Base-by-base conservation (phyloP, 1,140 invertebrate species). In the Rhopalosiphum maidis region DNA sequence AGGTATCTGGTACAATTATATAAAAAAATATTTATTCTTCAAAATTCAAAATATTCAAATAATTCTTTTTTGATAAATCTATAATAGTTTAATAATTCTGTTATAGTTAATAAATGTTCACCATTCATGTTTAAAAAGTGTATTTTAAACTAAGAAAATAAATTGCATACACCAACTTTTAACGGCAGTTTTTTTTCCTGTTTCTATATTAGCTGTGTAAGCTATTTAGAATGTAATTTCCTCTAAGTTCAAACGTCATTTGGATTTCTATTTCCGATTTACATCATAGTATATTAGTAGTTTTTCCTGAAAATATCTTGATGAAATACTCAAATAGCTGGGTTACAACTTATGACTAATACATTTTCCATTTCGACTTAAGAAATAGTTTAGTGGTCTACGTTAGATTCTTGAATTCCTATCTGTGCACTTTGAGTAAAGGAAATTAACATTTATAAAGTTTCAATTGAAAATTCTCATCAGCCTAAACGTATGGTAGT, bases 231-330 rank as follows among this genome's bases (percentile, higher is more conserved):
- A 6, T 30, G 37, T 55, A 90, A 90, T 68, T 90, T 90, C 89
- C 89, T 90, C n/a, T 43, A n/a, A 41, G 89, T 60, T 90, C 37
- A 43, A n/a, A 68, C 15, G 25, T 43, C 15, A 90, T 90, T 90
- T 68, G 25, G 68, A 90, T 90, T 90, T 90, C 55, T 68, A 90
- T 90, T 90, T 90, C 89, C 89, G 54, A 90, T 43, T 68, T 22
- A 68, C 55, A 30, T 90, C 89, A 15, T 89, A n/a, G 55, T 60
- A 90, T 68, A 90, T 89, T 89, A 35, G 35, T 8, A 89, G 88
- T 89, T 89, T 55, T 55, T 30, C 22, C 51, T 55, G 51, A 89
- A 89, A 55, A 54, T 41, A 15, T 54, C 51, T 41, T 18, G 51
- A 41, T 55, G n/a, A 48, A 89, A 89, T 89, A 55, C 25, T 89